Evolutionary conservation across 2,888 invertebrate genomes (phyloP).

Genomic region (Yponomeuta evonymella): DNA sequence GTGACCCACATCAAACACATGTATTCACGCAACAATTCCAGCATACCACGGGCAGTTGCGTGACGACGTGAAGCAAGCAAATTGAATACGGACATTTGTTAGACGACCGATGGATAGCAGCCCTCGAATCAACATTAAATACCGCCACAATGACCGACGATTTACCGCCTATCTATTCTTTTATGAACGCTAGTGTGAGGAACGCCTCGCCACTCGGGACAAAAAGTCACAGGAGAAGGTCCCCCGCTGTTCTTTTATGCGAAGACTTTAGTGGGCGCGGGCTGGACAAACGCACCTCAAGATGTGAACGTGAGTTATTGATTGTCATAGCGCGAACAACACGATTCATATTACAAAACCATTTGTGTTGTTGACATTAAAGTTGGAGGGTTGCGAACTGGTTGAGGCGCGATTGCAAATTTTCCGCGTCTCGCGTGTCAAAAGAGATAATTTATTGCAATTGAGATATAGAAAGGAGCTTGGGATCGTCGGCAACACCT

Average conservation of each 20-base stretch:
- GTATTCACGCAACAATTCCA: constrained; percentile 49
- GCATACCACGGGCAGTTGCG: constrained; percentile 55
- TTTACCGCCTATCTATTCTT: constrained; percentile 74
- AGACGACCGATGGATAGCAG: constrained; percentile 44
- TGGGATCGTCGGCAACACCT: constrained; percentile 52
- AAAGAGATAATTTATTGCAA: constrained; percentile 68
- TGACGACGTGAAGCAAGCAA: constrained; percentile 57
- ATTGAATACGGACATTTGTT: constrained; percentile 62
- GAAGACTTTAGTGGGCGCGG: constrained; percentile 52
- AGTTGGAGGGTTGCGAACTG: constrained; percentile 48
- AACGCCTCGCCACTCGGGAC: constrained; percentile 70
- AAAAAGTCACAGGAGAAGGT: constrained; percentile 66
- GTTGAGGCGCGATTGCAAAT: constrained; percentile 59
- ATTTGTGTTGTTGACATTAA: constrained; percentile 68
- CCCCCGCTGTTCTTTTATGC: constrained; percentile 70
- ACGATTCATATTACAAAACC: constrained; percentile 63
- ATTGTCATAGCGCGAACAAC: constrained; percentile 57
- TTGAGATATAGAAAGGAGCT: constrained; percentile 62
- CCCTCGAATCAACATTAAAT: constrained; percentile 65
- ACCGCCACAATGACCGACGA: constrained; percentile 66
- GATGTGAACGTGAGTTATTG: constrained; percentile 62
- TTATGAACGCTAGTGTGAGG: constrained; percentile 57
- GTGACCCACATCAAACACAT: constrained; percentile 57
- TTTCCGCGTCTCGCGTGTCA: constrained; percentile 66
- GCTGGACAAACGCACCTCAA: constrained; percentile 67